Evolutionary conservation across 2,797 vertebrate species (phyloP), one percentile per base, ranked within the genome.

Genomic region (Lerista edwardsae): DNA sequence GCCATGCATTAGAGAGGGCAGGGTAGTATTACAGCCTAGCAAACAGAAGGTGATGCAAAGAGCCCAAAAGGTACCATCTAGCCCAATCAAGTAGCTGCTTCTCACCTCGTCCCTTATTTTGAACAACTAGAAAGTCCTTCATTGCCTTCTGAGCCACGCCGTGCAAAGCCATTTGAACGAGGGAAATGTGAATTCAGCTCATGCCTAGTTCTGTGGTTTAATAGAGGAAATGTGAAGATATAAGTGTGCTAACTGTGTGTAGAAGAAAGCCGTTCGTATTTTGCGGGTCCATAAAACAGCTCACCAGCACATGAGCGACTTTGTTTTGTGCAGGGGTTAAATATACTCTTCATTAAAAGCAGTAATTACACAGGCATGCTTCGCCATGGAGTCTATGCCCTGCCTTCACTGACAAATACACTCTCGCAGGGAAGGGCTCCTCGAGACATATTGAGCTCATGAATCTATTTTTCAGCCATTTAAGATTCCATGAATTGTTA

Each of bases 401-500:
- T 64, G 86, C 51, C 72, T 88, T 36, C 29, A 7, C 69, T 64
- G 41, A n/a, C 64, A 89, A 83, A 19, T 31, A 51, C 65, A 41
- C 25, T 27, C 21, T 92, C 77, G 36, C 72, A 86, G 75, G 51
- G 25, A 69, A 88, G 59, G 78, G 10, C 29, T 44, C 55, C 65
- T 72, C 15, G 10, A 62, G 79, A 93, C 91, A 86, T 31, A 79
- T 82, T 91, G 86, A 91, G 64, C 71, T 88, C 62, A 76, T 87
- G 62, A 90, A 87, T 84, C 75, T 90, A 61, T 72, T 84, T 90
- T 85, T 79, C 84, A 88, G 77, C 17, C 69, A 80, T 86, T 91
- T 93, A 75, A 82, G 84, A 87, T 55, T 79, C 78, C 67, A 86
- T 90, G 90, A 91, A 92, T 89, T 90, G 88, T 91, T 93, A 93